Conservation (phyloP, 2,113 vertebrate genomes). For the Oreochromis niloticus region DNA sequence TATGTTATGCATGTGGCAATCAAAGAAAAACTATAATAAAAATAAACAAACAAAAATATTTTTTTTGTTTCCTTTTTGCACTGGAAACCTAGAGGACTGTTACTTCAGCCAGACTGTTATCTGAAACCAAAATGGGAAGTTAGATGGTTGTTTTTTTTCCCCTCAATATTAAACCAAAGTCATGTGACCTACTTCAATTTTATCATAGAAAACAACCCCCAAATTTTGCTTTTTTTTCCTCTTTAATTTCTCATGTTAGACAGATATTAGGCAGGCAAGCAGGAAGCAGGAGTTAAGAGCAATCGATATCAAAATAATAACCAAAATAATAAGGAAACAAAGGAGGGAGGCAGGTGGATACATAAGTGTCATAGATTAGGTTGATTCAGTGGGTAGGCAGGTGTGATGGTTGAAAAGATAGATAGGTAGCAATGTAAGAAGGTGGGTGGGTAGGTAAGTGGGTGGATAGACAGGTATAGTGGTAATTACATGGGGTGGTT, state of each 20-base stretch:
- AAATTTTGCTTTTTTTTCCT: neutral
- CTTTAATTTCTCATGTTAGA: neutral
- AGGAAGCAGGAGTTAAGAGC: neutral
- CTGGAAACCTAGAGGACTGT: neutral
- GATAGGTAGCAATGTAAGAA: neutral
- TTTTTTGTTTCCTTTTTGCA: neutral
- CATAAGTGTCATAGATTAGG: neutral
- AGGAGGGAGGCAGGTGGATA: neutral
- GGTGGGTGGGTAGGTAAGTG: neutral
- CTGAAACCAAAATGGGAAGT: neutral
- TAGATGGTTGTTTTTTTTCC: accelerated
- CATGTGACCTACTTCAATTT: neutral
- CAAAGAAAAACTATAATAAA: neutral
- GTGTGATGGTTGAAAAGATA: neutral
- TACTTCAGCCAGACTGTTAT: neutral
- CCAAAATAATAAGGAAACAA: neutral
- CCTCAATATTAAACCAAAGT: neutral
- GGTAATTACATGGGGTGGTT: neutral
- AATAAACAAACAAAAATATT: neutral
- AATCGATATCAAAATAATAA: neutral
- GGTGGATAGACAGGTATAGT: neutral
- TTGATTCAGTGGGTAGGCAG: neutral
- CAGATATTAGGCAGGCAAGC: neutral
- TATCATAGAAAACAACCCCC: neutral
- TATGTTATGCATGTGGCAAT: neutral